Conservation (phyloP, 2,888 invertebrate genomes). For the Monochamus alternatus region DNA sequence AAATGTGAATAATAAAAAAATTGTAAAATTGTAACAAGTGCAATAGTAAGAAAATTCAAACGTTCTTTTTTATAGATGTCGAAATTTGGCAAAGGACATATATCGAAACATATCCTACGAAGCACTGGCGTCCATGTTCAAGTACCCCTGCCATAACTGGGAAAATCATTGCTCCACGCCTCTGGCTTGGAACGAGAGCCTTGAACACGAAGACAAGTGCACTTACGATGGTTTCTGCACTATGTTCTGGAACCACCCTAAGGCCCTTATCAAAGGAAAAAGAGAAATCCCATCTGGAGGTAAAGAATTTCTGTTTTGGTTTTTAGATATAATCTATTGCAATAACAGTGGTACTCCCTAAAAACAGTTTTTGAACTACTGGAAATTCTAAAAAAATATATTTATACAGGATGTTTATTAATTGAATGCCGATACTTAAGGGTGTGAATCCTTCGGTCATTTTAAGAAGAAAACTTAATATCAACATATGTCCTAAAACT, state of each 20-base stretch:
- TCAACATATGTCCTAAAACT: too few relatives aligned
- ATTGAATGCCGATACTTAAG: too few relatives aligned
- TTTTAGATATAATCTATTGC: too few relatives aligned
- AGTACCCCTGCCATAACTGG: conserved; percentile 66
- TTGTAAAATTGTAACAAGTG: too few relatives aligned
- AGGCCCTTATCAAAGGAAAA: conserved; percentile 58
- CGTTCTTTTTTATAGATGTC: conserved; percentile 57
- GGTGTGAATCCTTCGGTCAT: too few relatives aligned
- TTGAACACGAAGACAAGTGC: conserved; percentile 65
- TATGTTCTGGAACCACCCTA: conserved; percentile 61
- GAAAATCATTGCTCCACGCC: conserved; percentile 61
- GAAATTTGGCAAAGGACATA: conserved; percentile 53
- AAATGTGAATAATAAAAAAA: too few relatives aligned
- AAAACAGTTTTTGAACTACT: too few relatives aligned
- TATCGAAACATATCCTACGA: conserved; percentile 65
- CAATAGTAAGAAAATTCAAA: not conserved
- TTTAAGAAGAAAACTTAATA: too few relatives aligned
- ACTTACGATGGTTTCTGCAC: conserved; percentile 59
- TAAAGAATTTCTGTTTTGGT: conserved; percentile 38
- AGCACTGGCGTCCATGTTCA: conserved; percentile 64
- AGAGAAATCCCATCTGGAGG: conserved; percentile 60
- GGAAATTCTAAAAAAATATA: too few relatives aligned
- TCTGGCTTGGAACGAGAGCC: conserved; percentile 63
- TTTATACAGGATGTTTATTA: too few relatives aligned
- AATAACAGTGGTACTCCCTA: too few relatives aligned